Evolutionary conservation across 2,797 vertebrate species (phyloP).

Genomic region (Poliocrania exsul): DNA sequence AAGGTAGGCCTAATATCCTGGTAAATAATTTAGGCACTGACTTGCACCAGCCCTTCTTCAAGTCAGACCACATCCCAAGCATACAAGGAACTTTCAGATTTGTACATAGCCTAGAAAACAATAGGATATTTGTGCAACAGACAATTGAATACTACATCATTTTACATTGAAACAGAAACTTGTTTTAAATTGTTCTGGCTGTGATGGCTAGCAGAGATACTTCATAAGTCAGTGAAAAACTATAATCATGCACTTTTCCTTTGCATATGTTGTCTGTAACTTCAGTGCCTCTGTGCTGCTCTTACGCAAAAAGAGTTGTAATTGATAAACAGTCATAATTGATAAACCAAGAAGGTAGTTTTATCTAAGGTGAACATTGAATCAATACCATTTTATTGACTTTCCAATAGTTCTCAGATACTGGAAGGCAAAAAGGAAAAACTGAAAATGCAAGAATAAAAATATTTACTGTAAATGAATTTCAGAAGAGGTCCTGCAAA

Average conservation of each 20-base stretch:
- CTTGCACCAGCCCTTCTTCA: background rate
- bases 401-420: slow-evolving; percentile 12
- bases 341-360: background rate
- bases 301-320: background rate
- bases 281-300: slow-evolving; percentile 26
- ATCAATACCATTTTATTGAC: background rate
- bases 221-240: slow-evolving; percentile 34
- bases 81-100: background rate
- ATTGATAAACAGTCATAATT: background rate
- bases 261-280: background rate
- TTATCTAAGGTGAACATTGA: background rate
- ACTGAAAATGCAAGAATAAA: background rate
- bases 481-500: slow-evolving; percentile 32
- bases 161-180: slow-evolving; percentile 32
- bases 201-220: background rate
- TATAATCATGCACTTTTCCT: background rate
- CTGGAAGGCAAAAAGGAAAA: background rate
- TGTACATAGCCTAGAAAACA: background rate
- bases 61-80: background rate
- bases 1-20: background rate
- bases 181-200: background rate
- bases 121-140: background rate
- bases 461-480: slow-evolving; percentile 37
- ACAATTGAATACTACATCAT: slow-evolving; percentile 6
- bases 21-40: background rate